Base-by-base conservation (phyloP, 2,797 vertebrate genomes). In the Limosa lapponica region DNA sequence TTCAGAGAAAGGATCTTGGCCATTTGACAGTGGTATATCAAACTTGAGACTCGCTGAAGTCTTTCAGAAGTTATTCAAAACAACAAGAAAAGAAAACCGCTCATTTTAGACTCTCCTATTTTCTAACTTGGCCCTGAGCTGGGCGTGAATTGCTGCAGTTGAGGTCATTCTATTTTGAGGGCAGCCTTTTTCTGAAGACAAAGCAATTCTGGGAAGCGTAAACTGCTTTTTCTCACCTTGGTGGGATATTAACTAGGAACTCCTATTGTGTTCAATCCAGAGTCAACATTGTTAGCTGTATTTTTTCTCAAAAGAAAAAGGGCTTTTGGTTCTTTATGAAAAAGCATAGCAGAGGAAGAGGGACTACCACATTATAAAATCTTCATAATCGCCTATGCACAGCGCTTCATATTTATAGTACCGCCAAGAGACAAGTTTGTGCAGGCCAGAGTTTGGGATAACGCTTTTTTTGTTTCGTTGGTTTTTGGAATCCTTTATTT, bases 151-250 rank as follows among this genome's bases (percentile, higher is more conserved):
- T 86, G 36, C 8, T 84, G 19, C 48, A 73, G 37, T 23, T 52
- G 62, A 84, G 58, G 52, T 80, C 41, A 81, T 80, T 72, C 32
- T 77, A 48, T 72, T 94, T 86, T 74, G 24, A 78, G 36, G 41
- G 44, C 13, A 93, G 23, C 3, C 6, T 78, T 72, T 82, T 97
- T 89, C 74, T 74, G 77, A 91, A 65, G 58, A 67, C 36, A 79
- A 67, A 62, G 9, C 61, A 41, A n/a, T 27, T 90, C 36, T 71
- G 32, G 66, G 57, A 88, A 86, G 48, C 49, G 51, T 52, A 89
- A 91, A 94, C 69, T 74, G 28, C n/a, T 87, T 94, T 92, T 91
- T 91, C 69, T 81, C 79, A 86, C 73, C 89, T 77, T 85, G 46
- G 15, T 86, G 62, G 46, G 79, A 58, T 78, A 85, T 77, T 89